Evolutionary conservation across 2,797 vertebrate species (phyloP).

Genomic region (Eremophila alpestris): DNA sequence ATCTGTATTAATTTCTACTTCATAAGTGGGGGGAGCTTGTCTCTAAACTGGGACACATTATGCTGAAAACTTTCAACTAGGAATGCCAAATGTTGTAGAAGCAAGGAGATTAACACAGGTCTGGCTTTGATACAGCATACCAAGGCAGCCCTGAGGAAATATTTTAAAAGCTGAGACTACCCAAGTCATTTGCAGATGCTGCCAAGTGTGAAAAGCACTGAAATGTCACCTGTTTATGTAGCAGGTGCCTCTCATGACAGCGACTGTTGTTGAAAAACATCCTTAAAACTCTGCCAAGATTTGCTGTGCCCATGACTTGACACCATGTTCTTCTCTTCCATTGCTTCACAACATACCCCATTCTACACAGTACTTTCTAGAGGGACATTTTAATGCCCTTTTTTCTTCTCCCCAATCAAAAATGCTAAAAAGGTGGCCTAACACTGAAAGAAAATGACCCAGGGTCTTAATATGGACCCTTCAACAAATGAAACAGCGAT

Average conservation of each 20-base stretch:
- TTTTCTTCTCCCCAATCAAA: background rate
- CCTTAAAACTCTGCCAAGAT: background rate
- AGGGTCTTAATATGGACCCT: background rate
- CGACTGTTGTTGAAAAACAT: background rate
- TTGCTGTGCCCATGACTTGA: background rate
- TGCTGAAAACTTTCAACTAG: background rate
- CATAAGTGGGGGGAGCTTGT: background rate
- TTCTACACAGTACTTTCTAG: background rate
- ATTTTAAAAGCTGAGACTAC: slow-evolving; percentile 5
- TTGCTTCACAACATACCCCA: background rate
- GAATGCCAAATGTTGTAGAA: slow-evolving; percentile 18
- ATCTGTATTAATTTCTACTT: slow-evolving; percentile 3
- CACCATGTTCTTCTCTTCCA: background rate
- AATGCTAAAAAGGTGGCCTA: background rate
- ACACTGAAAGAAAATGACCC: background rate
- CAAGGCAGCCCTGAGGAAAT: background rate
- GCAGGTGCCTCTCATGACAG: background rate
- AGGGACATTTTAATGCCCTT: background rate
- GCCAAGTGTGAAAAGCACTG: background rate
- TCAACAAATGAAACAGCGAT: background rate
- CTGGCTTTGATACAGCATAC: background rate
- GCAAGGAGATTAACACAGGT: background rate
- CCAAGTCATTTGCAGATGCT: background rate
- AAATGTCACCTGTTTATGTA: background rate
- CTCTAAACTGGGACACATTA: background rate